Percentiles rank a stretch among this genome's conserved stretches.
These are phyloP conservation scores for Rhyacophila evoluta DNA, from an alignment of 2,888 invertebrate species.

Conservation along the genomic window DNA sequence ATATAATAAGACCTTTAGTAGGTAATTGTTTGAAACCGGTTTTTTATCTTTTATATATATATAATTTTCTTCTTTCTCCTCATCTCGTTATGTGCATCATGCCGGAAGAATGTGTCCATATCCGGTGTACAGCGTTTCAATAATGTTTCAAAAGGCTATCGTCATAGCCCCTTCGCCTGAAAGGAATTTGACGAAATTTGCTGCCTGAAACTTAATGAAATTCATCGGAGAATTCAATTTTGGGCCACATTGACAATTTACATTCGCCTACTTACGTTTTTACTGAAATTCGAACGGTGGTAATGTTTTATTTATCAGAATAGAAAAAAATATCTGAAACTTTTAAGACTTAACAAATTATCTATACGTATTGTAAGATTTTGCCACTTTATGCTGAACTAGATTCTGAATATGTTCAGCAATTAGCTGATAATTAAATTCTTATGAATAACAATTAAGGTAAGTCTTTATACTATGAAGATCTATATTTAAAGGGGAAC, in stretches of 20 bases:
- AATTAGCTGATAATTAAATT: too few relatives aligned
- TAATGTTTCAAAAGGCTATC: background rate
- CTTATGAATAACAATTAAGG: too few relatives aligned
- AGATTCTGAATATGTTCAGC: too few relatives aligned
- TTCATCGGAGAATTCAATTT: slow-evolving; percentile 16
- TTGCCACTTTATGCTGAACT: too few relatives aligned
- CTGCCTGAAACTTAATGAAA: background rate
- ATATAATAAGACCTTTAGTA: too few relatives aligned
- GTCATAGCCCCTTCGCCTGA: background rate
- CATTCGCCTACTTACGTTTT: background rate
- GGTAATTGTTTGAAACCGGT: too few relatives aligned
- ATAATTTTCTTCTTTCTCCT: background rate
- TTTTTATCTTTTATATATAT: too few relatives aligned
- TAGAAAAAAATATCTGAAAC: too few relatives aligned
- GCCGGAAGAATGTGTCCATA: background rate
- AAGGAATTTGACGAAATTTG: slow-evolving; percentile 1
- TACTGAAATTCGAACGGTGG: background rate
- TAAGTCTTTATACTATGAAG: too few relatives aligned
- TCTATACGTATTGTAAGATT: too few relatives aligned
- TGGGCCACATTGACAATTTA: slow-evolving; percentile 1
- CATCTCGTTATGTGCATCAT: background rate
- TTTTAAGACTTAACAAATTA: too few relatives aligned
- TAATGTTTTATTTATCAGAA: background rate
- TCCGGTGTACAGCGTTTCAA: slow-evolving; percentile 4
- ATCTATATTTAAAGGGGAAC: too few relatives aligned